Base-by-base conservation (phyloP, 2,113 vertebrate genomes). In the Diphyllodes magnificus region DNA sequence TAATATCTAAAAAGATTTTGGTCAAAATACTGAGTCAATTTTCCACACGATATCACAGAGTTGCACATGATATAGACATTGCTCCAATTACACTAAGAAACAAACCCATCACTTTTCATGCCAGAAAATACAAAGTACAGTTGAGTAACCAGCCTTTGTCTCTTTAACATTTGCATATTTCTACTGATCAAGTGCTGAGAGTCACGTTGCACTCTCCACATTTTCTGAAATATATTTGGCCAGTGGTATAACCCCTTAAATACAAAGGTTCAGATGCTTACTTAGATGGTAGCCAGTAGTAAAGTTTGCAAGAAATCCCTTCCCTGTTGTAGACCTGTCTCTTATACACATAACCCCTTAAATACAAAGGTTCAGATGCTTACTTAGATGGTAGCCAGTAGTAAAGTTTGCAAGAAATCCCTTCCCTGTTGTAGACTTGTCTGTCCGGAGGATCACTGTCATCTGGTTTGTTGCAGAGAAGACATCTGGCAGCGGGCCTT, bases 371-470 rank as follows among this genome's bases (percentile, higher is more conserved):
- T 65, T 88, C 17, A 42, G 37, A 82, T 96, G 84, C 92, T 96
- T 94, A 59, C 99, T 98, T 54, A 99, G 97, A 28, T 82, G 22
- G 54, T 98, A 96, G 37, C 99, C 99, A 3, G 98, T 97, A 45
- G 98, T 99, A 82, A 99, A 99, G 88, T 99, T 99, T 49, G 99
- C 99, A 66, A 93, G 97, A 97, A 99, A 99, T 27, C 99, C 99
- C 25, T 69, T 91, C 8, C 47, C 59, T 1, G 91, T 54, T 42
- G 17, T 23, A 0, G 30, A 51, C 0, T 5, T 0, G 42, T 99
- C 95, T 0, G 98, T 98, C 51, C 84, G 94, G 35, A 99, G 95
- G 95, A 98, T 96, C 13, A 99, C 97, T 20, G 98, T 98, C 97
- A 99, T 98, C 81, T 97, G 97, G 89, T 98, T 99, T 79, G 98